Evolutionary conservation across 2,888 invertebrate species (phyloP).

Genomic region (Erebia palarica): DNA sequence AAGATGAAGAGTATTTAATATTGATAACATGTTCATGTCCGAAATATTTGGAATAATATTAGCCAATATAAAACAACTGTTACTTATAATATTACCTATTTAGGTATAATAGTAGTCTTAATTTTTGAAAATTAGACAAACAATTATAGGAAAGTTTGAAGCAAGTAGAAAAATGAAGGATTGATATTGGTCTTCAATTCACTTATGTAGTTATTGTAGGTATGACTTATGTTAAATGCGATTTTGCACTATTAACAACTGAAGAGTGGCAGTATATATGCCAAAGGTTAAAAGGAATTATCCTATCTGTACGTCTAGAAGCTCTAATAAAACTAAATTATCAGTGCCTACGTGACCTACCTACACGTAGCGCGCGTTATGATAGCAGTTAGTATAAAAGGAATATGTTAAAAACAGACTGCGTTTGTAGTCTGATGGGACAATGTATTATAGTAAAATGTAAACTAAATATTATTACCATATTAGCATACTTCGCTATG

Average conservation of each 20-base stretch:
- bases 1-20: too few species aligned
- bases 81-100: too few species aligned
- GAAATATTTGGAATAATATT: too few species aligned
- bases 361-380: slow-evolving; percentile 58
- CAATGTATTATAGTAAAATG: slow-evolving; percentile 42
- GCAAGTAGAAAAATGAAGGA: background rate
- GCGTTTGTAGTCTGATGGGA: slow-evolving; percentile 36
- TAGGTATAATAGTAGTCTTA: too few species aligned
- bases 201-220: background rate
- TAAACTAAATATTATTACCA: slow-evolving; percentile 41
- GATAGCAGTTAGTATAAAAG: slow-evolving; percentile 41
- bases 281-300: slow-evolving; percentile 34
- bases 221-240: background rate
- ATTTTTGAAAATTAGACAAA: too few species aligned
- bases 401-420: slow-evolving; percentile 41
- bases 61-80: too few species aligned
- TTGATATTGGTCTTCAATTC: background rate
- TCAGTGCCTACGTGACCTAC: slow-evolving; percentile 72
- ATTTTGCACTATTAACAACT: slow-evolving; percentile 4
- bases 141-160: background rate
- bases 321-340: slow-evolving; percentile 41
- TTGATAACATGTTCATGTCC: too few species aligned
- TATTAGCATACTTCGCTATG: slow-evolving; percentile 45
- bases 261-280: slow-evolving; percentile 25
- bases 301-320: slow-evolving; percentile 29